Evolutionary conservation across 2,797 vertebrate species (phyloP), one percentile per base, ranked within the genome.

Genomic region (Odontamblyopus lacepedii): DNA sequence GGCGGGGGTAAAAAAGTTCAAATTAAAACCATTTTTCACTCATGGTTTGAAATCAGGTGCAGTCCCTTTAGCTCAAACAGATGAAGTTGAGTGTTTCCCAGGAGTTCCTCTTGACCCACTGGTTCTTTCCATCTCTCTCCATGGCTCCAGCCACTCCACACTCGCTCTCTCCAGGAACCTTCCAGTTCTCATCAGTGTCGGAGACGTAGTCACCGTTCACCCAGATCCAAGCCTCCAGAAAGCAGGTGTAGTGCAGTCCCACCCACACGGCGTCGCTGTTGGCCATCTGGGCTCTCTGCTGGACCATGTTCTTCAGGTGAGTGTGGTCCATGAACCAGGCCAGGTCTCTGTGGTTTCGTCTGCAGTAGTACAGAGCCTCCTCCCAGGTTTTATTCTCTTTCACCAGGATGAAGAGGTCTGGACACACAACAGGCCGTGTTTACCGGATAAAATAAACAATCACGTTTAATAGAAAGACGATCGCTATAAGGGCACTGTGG

Each of bases 381-480:
- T 63, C 30, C 2, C 2, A 63, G 61, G 30, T 38, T 38, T 63
- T 63, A 0, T 63, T 63, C 61, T 63, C 7, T 11, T 63, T 38
- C 61, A 63, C 61, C 61, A 63, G 61, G 61, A 63, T 61, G 16
- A 61, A 30, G 15, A 18, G 13, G 5, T 60, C 57, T 60, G 57
- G 26, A 60, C 57, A 60, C 2, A 60, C 57, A 16, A 0, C 1
- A 60, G 27, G 6, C 12, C 3, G 26, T 27, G 55, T 13, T 57
- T 9, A 23, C 3, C 6, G 3, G 8, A 56, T n/a, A 26, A 56
- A 56, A 23, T 56, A 23, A 51, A 6, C 41, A 44, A 13, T 13
- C 41, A 44, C 41, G 2, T 44, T 11, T 12, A 44, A 12, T 44
- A 44, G 41, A 44, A 44, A 44, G 41, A 12, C 11, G 12, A 13